Evolutionary conservation across 2,113 vertebrate species (phyloP).

Genomic region (Cettia cetti): DNA sequence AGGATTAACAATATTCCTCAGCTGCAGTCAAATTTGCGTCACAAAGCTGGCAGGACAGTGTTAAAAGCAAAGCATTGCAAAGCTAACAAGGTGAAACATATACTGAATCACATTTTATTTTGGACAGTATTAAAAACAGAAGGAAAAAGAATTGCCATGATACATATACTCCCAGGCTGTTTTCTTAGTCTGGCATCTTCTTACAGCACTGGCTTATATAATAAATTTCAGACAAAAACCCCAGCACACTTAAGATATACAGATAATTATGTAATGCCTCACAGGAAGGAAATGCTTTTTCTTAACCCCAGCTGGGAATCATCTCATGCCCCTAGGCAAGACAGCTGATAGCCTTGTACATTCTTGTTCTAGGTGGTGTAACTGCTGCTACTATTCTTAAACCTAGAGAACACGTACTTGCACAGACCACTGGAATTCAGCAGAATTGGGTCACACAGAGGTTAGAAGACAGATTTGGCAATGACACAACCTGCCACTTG

Average conservation of each 20-base stretch:
- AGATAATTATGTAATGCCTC: conserved; percentile 21
- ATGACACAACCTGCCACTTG: not conserved
- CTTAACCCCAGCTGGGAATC: conserved; percentile 4
- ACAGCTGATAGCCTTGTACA: conserved; percentile 26
- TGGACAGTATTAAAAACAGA: not conserved
- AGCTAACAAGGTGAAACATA: not conserved
- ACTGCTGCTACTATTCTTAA: conserved; percentile 39
- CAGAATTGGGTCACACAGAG: conserved; percentile 22
- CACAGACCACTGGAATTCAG: conserved; percentile 1
- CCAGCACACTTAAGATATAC: not conserved
- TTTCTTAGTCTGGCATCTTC: not conserved
- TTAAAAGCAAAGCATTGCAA: not conserved
- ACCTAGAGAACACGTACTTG: not conserved
- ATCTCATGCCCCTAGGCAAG: conserved; percentile 5
- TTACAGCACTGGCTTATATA: not conserved
- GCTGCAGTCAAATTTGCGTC: not conserved
- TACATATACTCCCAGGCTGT: not conserved
- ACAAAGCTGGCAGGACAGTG: not conserved
- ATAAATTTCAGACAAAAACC: conserved; percentile 1
- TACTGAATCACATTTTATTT: not conserved
- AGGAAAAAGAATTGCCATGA: not conserved
- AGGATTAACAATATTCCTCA: conserved; percentile 43
- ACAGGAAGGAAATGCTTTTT: conserved; percentile 7
- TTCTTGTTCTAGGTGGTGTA: conserved; percentile 18
- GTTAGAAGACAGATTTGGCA: not conserved